These are phyloP conservation scores for Malurus leucopterus DNA, from an alignment of 2,797 vertebrate species.

Conservation along the genomic window DNA sequence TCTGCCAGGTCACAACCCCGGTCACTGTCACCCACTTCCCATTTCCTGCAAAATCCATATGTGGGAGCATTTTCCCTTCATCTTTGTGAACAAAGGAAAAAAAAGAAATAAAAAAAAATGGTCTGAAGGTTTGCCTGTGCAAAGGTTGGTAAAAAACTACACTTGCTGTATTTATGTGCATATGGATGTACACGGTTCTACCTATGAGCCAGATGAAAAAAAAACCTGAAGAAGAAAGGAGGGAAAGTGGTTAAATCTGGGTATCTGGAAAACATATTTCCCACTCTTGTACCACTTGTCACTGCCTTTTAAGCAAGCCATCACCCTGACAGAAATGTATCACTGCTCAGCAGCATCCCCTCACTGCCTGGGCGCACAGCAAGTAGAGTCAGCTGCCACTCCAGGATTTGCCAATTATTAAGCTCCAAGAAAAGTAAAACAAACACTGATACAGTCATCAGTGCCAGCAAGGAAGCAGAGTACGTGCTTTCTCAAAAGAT, in stretches of 20 bases:
- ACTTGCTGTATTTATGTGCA: neutral
- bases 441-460: neutral
- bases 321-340: neutral
- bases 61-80: neutral
- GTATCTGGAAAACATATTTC: constrained; percentile 64
- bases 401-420: neutral
- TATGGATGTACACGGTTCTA: accelerated
- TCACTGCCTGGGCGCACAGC: neutral
- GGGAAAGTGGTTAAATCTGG: neutral
- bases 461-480: neutral
- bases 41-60: constrained; percentile 43
- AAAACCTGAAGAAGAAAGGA: neutral
- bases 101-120: neutral
- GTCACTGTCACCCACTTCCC: constrained; percentile 53
- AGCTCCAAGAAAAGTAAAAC: constrained; percentile 25
- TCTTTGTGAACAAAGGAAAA: neutral
- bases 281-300: constrained; percentile 46
- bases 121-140: neutral
- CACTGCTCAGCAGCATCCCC: neutral
- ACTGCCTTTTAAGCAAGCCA: constrained; percentile 22
- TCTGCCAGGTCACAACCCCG: constrained; percentile 55
- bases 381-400: neutral
- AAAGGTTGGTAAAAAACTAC: neutral
- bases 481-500: neutral
- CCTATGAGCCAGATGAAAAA: neutral